Conservation (phyloP, 2,113 vertebrate species). For the Amia ocellicauda region DNA sequence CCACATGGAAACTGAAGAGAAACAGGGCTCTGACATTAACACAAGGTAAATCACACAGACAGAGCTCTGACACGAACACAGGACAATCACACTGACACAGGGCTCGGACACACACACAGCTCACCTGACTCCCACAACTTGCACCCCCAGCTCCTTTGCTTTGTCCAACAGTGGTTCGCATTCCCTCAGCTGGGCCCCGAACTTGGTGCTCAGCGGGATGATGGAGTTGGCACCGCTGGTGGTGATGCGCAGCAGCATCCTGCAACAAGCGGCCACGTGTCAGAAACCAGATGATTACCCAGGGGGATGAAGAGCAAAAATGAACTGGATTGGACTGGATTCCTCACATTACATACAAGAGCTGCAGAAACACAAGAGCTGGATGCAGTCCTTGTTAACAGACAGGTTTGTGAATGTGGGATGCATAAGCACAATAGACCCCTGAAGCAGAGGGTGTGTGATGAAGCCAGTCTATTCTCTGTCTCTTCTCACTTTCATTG, state of each 20-base stretch:
- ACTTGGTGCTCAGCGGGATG: slow-evolving; percentile 42
- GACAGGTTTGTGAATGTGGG: too few species aligned
- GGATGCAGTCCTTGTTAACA: too few species aligned
- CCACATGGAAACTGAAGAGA: slow-evolving; percentile 61
- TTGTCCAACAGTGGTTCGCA: slow-evolving; percentile 60
- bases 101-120: background rate
- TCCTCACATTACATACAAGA: too few species aligned
- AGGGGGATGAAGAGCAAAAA: too few species aligned
- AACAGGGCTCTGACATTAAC: background rate
- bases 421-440: too few species aligned
- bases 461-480: too few species aligned
- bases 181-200: slow-evolving; percentile 54
- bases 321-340: too few species aligned
- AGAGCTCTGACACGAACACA: background rate
- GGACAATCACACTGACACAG: background rate
- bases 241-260: slow-evolving; percentile 62
- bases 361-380: too few species aligned
- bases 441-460: too few species aligned
- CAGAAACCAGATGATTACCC: too few species aligned
- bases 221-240: slow-evolving; percentile 45
- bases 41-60: background rate
- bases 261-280: slow-evolving; percentile 39
- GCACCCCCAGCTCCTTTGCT: slow-evolving; percentile 58
- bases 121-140: slow-evolving; percentile 59
- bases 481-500: too few species aligned